phyloP scores from a whole-genome alignment of 2,797 vertebrate species.

The Catharus ustulatus region DNA sequence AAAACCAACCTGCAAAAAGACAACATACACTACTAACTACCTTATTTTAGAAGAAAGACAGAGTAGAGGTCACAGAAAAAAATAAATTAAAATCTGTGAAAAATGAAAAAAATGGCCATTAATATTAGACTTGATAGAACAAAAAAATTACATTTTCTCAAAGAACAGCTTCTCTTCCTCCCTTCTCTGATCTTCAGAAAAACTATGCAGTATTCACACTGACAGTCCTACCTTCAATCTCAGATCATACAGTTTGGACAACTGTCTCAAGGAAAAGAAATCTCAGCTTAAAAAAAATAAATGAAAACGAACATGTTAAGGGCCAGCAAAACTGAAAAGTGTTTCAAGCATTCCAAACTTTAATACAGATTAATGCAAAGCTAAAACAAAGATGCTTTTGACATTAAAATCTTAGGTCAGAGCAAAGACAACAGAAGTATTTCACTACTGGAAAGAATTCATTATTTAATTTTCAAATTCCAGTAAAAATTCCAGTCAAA shows the following conservation, averaged over 20 bases:
- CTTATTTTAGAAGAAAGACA: neutral
- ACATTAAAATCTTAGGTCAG: neutral
- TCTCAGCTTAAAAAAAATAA: neutral
- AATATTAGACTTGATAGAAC: neutral
- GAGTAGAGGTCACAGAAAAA: neutral
- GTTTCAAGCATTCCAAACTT: neutral
- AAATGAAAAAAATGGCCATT: neutral
- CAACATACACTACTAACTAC: accelerated
- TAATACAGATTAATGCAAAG: neutral
- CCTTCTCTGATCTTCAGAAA: neutral
- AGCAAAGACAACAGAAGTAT: neutral
- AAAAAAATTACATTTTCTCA: neutral
- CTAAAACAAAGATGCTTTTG: neutral
- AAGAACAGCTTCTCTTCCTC: neutral
- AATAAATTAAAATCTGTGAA: neutral
- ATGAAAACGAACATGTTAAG: neutral
- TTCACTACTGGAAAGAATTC: neutral
- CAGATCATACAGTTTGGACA: neutral
- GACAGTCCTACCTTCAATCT: neutral
- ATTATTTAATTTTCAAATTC: neutral
- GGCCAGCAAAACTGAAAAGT: neutral
- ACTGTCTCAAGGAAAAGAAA: neutral
- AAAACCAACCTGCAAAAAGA: neutral
- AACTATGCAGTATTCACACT: neutral
- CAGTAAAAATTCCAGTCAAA: neutral